phyloP scores from a whole-genome alignment of 2,888 invertebrate species.

The Thera britannica region DNA sequence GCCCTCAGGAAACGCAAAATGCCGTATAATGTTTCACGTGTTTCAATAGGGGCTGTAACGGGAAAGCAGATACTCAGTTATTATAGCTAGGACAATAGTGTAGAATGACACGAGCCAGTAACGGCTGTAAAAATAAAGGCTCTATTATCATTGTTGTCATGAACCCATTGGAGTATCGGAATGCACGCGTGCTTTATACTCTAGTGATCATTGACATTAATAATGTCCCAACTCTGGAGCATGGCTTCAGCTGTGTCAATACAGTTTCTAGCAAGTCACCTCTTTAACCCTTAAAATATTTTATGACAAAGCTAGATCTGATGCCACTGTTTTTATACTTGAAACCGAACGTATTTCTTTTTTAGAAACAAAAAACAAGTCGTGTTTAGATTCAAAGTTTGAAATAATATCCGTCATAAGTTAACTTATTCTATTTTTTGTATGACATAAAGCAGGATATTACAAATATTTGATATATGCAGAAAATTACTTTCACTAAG shows the following conservation, averaged over 20 bases:
- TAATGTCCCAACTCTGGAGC: neutral
- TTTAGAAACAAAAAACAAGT: no score
- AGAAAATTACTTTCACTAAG: no score
- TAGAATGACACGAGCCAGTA: slow-evolving; percentile 34
- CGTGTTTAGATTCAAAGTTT: no score
- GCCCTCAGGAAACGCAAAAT: slow-evolving; percentile 26
- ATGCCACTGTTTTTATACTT: no score
- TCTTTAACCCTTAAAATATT: neutral
- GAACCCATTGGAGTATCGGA: slow-evolving; percentile 12
- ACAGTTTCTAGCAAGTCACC: neutral
- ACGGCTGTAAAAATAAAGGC: slow-evolving; percentile 21
- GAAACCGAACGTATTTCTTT: no score
- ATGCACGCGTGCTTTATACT: neutral
- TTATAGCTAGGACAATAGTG: slow-evolving; percentile 40
- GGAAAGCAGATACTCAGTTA: slow-evolving; percentile 36
- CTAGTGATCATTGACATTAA: neutral
- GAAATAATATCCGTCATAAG: no score
- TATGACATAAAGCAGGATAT: no score
- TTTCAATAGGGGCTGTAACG: slow-evolving; percentile 38
- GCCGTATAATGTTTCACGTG: slow-evolving; percentile 30
- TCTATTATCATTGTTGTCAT: slow-evolving; percentile 13
- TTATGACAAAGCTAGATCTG: no score
- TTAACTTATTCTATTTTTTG: no score
- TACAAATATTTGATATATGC: no score
- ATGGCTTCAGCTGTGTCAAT: neutral